A percentile compares a stretch with the other conserved stretches of the same genome.
phyloP scores from a whole-genome alignment of 2,113 vertebrate genomes.

The Nannospalax galili region DNA sequence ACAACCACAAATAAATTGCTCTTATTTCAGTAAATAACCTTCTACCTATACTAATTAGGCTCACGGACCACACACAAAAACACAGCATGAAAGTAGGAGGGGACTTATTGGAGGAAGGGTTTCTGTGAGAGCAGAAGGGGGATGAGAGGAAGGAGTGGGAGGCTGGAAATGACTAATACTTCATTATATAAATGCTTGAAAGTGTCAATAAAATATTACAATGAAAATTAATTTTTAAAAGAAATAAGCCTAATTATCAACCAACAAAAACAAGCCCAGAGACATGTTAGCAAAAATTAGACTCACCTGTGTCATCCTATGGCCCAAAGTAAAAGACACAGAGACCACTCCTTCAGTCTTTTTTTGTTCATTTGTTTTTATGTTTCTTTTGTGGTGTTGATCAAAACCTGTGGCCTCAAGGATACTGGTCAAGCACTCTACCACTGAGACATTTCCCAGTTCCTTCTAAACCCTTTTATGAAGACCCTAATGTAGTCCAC shows the following conservation, averaged over 20 bases:
- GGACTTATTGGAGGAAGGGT: background rate
- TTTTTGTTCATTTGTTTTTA: background rate
- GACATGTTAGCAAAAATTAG: background rate
- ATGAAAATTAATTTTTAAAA: background rate
- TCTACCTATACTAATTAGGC: background rate
- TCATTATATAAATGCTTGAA: background rate
- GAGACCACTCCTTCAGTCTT: too few relatives aligned
- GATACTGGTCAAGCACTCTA: background rate
- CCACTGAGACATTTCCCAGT: background rate
- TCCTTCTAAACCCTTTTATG: background rate
- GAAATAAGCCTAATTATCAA: background rate
- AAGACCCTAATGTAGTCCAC: background rate
- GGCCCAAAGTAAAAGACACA: background rate
- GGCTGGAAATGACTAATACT: background rate
- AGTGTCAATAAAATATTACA: background rate
- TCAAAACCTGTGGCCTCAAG: background rate
- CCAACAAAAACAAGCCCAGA: slow-evolving; percentile 18
- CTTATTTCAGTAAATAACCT: background rate
- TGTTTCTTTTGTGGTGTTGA: background rate
- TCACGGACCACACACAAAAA: too few relatives aligned
- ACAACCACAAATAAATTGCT: background rate
- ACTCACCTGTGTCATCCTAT: background rate
- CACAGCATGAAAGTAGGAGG: background rate
- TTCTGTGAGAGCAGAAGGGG: background rate
- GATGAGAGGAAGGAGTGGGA: background rate